phyloP scores from a whole-genome alignment of 2,113 vertebrate genomes.

The Mesitornis unicolor region DNA sequence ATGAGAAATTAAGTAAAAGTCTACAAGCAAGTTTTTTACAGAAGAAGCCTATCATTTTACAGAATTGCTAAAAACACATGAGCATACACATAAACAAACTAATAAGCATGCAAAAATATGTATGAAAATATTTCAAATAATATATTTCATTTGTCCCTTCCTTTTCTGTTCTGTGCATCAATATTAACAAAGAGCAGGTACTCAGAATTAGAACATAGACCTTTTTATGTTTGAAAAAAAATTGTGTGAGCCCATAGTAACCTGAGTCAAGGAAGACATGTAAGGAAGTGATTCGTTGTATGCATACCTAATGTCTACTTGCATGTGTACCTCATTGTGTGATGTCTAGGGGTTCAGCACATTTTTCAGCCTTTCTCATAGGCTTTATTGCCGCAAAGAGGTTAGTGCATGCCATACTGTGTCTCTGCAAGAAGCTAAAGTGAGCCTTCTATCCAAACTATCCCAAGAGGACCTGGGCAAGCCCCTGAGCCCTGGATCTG shows the following conservation, averaged over 20 bases:
- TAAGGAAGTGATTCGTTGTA: not conserved
- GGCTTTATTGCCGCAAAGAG: not conserved
- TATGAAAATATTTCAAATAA: not conserved
- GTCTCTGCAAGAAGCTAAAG: not conserved
- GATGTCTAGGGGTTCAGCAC: not conserved
- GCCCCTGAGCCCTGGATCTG: accelerated
- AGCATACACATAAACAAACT: not conserved
- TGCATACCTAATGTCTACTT: not conserved
- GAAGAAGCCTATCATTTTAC: not conserved
- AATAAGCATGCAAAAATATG: not conserved
- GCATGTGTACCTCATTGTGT: not conserved
- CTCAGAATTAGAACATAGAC: not conserved
- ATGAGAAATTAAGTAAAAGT: constrained; percentile 15
- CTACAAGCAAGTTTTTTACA: not conserved
- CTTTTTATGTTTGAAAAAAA: not conserved
- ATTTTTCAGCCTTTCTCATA: not conserved
- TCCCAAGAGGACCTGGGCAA: not conserved
- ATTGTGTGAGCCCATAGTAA: not conserved
- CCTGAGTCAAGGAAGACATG: not conserved
- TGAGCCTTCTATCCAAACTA: too few species aligned
- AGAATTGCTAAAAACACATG: not conserved
- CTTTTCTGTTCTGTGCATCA: not conserved
- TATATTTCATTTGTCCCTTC: not conserved
- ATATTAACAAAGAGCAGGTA: not conserved
- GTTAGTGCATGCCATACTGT: not conserved